Conservation (phyloP, 1,140 invertebrate species). For the Cepaea nemoralis region DNA sequence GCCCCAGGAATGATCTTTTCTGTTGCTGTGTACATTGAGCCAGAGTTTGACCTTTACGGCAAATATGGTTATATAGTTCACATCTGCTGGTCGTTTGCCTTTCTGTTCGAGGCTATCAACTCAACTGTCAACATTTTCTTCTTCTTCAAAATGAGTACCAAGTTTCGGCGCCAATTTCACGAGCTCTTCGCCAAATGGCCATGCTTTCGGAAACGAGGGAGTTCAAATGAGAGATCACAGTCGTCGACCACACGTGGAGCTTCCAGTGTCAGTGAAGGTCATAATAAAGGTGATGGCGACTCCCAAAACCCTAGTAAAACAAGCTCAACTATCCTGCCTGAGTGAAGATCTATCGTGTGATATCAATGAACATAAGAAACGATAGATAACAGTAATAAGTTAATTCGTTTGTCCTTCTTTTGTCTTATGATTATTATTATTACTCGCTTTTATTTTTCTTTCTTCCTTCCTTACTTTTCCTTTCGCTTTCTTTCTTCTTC, state of each 20-base stretch:
- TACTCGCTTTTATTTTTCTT: no score
- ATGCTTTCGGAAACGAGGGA: neutral
- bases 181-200: neutral
- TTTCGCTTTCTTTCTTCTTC: no score
- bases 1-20: neutral
- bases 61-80: neutral
- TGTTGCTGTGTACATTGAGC: neutral
- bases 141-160: conserved; percentile 6
- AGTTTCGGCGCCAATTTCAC: neutral
- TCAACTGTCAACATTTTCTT: neutral
- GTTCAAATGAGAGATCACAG: neutral
- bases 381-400: no score
- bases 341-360: no score
- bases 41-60: neutral
- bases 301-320: neutral
- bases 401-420: no score
- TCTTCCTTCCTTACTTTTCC: no score
- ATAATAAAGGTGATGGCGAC: neutral
- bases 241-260: neutral
- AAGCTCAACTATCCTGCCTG: neutral
- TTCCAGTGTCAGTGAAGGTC: neutral
- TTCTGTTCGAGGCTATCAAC: neutral
- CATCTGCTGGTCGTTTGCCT: neutral
- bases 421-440: no score
- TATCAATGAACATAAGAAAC: no score